phyloP scores from a whole-genome alignment of 1,140 invertebrate genomes.

The Globodera rostochiensis region DNA sequence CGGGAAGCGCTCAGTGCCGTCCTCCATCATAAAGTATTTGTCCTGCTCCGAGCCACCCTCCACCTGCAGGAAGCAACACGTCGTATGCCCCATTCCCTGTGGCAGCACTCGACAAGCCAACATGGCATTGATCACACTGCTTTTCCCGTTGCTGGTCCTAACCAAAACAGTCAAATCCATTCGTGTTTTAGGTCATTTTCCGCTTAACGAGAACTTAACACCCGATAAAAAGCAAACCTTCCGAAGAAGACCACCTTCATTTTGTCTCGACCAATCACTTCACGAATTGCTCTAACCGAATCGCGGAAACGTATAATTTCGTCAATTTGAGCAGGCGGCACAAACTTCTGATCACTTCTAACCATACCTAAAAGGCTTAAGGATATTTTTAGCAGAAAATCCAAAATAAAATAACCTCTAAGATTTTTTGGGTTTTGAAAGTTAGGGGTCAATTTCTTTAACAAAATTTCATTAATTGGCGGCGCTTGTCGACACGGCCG shows the following conservation, averaged over 20 bases:
- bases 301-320: constrained; percentile 76
- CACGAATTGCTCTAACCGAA: constrained; percentile 88
- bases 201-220: constrained; percentile 33
- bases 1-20: constrained; percentile 51
- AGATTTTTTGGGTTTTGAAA: too few relatives aligned
- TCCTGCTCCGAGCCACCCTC: constrained; percentile 52
- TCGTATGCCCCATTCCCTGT: constrained; percentile 97
- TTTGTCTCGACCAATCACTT: constrained; percentile 91
- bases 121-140: constrained; percentile 99
- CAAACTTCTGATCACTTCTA: constrained; percentile 69
- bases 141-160: constrained; percentile 98
- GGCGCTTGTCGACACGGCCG: too few relatives aligned
- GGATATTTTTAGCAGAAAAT: too few relatives aligned
- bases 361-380: constrained; percentile 52
- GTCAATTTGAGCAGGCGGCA: constrained; percentile 72
- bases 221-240: constrained; percentile 65
- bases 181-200: not conserved
- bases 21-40: constrained; percentile 53
- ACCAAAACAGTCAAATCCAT: constrained; percentile 36
- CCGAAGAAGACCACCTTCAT: constrained; percentile 96
- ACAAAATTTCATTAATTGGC: too few relatives aligned
- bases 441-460: too few relatives aligned
- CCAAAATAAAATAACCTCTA: too few relatives aligned
- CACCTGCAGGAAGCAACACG: constrained; percentile 92
- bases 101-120: constrained; percentile 93